Evolutionary conservation across 1,140 invertebrate species (phyloP), one percentile per base, ranked within the genome.

Genomic region (Oncopeltus fasciatus): DNA sequence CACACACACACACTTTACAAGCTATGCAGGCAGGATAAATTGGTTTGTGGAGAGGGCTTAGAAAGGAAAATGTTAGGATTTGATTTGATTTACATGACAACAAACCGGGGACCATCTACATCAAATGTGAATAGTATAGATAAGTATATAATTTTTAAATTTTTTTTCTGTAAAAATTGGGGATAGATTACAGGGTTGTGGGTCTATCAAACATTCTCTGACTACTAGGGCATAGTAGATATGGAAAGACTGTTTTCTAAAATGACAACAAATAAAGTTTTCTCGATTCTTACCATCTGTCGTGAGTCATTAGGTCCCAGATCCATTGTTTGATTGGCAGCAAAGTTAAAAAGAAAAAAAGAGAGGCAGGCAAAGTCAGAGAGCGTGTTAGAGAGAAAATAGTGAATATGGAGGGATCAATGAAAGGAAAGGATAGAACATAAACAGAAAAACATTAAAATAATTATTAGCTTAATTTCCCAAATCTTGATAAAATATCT

Each of bases 261-360:
- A 14, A 38, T 18, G 49, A 26, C 49, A 53, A 53, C 56, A 57
- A n/a, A 27, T 31, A 33, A 57, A 16, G 56, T 16, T 31, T n/a
- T 63, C 44, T 57, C 57, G 63, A 65, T 56, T 61, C 60, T 66
- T 61, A 64, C 58, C 58, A 60, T 64, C 63, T 64, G 53, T 28
- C 18, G 28, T 57, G 56, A 8, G 56, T 24, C n/a, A 20, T 18
- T 21, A 57, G 28, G 56, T 57, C 56, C 56, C 56, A 4, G 33
- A 51, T 63, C 57, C 62, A 63, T 47, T 31, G 57, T 57, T 21
- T 31, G 56, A 29, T 20, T 44, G 29, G 31, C 51, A 29, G 29
- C 38, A 33, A 46, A 49, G 61, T 58, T 31, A 33, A 28, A 57
- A 38, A 57, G 56, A 57, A 11, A 33, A 29, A 57, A 28, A n/a